These are phyloP conservation scores for Prietella phreatophila DNA, from an alignment of 2,113 vertebrate genomes.

Conservation along the genomic window DNA sequence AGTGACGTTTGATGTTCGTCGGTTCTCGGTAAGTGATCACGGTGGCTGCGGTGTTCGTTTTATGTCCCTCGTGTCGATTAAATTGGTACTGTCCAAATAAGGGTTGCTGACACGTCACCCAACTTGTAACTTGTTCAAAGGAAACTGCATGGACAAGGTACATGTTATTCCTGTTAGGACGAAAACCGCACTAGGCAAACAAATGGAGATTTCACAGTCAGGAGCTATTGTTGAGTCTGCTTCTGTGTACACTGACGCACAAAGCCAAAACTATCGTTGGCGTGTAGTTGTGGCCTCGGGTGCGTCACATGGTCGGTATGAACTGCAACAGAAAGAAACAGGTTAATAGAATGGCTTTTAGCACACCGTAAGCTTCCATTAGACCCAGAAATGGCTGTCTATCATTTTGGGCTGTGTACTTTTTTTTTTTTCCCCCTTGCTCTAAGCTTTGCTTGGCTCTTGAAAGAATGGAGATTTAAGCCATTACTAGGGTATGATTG, in stretches of 20 bases:
- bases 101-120: not conserved
- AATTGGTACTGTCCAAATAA: not conserved
- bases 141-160: too few species aligned
- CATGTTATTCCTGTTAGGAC: not conserved
- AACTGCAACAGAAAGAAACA: not conserved
- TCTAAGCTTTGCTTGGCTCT: not conserved
- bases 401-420: not conserved
- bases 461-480: not conserved
- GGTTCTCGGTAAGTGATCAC: not conserved
- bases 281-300: not conserved
- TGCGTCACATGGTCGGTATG: not conserved
- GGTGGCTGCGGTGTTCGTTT: not conserved
- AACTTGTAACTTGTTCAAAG: too few species aligned
- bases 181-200: not conserved
- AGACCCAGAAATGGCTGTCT: not conserved
- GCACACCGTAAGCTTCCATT: not conserved
- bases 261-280: not conserved
- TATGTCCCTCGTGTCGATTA: not conserved
- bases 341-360: not conserved
- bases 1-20: not conserved
- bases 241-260: not conserved
- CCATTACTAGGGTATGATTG: not conserved
- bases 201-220: not conserved
- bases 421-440: not conserved
- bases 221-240: not conserved